Base-by-base conservation (phyloP, 2,113 vertebrate genomes). In the Melanostigma gelatinosum region DNA sequence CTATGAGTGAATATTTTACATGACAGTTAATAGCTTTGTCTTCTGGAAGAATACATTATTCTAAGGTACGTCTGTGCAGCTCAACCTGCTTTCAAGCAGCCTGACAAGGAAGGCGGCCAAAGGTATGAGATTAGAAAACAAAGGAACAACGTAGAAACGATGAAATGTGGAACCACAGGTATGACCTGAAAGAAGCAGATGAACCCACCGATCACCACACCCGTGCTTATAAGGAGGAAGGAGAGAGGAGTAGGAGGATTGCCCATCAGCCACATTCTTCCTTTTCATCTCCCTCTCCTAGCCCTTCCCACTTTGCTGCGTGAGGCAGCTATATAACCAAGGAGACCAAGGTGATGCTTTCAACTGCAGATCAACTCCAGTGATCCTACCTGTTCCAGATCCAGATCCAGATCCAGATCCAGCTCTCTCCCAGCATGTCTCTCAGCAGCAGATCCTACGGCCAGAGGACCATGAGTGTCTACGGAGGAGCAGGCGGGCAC, bases 401-500 rank as follows among this genome's bases (percentile, higher is more conserved):
- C 62, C 68, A 64, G 64, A 24, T 63, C 62, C 82, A 82, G 46
- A 87, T 65, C 77, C 79, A 82, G 32, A 88, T 75, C 75, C 75
- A 83, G 27, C 77, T 38, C 46, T 40, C 40, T 57, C 42, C 27
- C 89, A 92, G n/a, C 74, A 95, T 95, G 95, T 83, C 89, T 8
- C 22, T 82, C 52, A 83, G 38, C 44, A 63, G 8, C 16, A 86
- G 54, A 83, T 85, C 80, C 54, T 85, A 86, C 54, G 24, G 42
- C 46, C 72, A 80, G 4, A 92, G 55, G 50, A 79, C 92, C 80
- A 48, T 83, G 36, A 95, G 94, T 9, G 90, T 94, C 44, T 91
- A 93, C 8, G 93, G 93, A 0, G 94, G 93, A 42, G 92, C 94
- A 6, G 92, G 94, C 1, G 93, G 93, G 7, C 63, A 2, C 2